Conservation (phyloP, 2,797 vertebrate species). For the Falco peregrinus region DNA sequence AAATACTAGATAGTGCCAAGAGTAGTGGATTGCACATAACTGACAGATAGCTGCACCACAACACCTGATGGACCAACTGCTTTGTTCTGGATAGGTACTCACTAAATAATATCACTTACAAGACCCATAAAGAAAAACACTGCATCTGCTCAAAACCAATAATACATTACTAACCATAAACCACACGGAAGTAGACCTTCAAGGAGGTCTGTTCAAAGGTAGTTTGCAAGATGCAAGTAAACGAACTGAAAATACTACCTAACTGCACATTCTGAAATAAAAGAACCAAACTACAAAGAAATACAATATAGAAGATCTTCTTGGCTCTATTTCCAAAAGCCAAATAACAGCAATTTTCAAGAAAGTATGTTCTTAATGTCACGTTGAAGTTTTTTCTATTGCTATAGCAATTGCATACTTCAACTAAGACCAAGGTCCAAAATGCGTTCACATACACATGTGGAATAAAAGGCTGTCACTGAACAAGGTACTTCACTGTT, state of each 20-base stretch:
- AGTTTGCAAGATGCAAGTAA: not conserved
- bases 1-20: not conserved
- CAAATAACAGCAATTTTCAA: not conserved
- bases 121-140: not conserved
- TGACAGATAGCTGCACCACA: not conserved
- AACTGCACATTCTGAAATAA: not conserved
- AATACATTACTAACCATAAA: not conserved
- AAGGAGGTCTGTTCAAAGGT: not conserved
- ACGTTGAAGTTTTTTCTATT: not conserved
- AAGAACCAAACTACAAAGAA: not conserved
- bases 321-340: not conserved
- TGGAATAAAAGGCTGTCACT: not conserved
- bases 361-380: not conserved
- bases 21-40: not conserved
- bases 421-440: not conserved
- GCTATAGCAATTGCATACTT: not conserved
- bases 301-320: not conserved
- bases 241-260: not conserved
- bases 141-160: not conserved
- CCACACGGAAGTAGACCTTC: fast-evolving
- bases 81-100: not conserved
- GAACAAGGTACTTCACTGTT: not conserved
- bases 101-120: fast-evolving
- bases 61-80: not conserved
- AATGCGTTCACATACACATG: fast-evolving